Percentiles rank a stretch among this genome's conserved stretches.
Conservation (phyloP, 2,797 vertebrate genomes). For the Characodon lateralis region DNA sequence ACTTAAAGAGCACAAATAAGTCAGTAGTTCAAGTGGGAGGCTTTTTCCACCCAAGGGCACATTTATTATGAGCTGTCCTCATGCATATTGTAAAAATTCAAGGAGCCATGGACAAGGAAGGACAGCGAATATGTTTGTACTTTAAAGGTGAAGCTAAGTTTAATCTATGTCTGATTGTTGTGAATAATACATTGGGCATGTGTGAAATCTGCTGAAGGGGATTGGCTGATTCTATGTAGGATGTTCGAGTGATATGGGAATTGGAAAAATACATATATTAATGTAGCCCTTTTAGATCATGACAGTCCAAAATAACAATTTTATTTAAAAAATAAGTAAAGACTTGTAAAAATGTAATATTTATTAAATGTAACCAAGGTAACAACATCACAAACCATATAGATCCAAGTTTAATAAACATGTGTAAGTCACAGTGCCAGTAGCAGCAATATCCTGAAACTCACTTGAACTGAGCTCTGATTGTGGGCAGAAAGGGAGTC, state of each 20-base stretch:
- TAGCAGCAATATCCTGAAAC: not conserved
- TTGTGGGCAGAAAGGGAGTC: not conserved
- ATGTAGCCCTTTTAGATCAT: not conserved
- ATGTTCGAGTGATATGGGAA: not conserved
- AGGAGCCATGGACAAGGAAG: not conserved
- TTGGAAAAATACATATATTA: not conserved
- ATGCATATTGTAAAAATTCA: not conserved
- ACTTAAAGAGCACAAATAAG: slow-evolving; percentile 14
- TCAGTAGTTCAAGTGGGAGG: slow-evolving; percentile 4
- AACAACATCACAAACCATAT: not conserved
- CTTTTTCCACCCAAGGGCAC: not conserved
- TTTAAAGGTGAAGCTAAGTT: not conserved
- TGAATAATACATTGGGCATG: not conserved
- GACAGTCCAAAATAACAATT: not conserved
- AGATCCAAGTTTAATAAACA: not conserved
- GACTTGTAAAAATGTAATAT: not conserved
- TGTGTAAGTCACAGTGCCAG: not conserved
- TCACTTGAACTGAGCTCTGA: not conserved
- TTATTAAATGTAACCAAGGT: not conserved
- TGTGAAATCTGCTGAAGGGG: not conserved
- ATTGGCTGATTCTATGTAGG: not conserved
- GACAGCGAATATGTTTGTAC: not conserved
- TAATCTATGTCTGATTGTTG: not conserved
- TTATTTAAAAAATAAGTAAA: not conserved
- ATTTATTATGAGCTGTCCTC: slow-evolving; percentile 3